Percentiles rank a stretch among this genome's conserved stretches.
These are phyloP conservation scores for Piaya cayana DNA, from an alignment of 2,113 vertebrate genomes.

Conservation along the genomic window DNA sequence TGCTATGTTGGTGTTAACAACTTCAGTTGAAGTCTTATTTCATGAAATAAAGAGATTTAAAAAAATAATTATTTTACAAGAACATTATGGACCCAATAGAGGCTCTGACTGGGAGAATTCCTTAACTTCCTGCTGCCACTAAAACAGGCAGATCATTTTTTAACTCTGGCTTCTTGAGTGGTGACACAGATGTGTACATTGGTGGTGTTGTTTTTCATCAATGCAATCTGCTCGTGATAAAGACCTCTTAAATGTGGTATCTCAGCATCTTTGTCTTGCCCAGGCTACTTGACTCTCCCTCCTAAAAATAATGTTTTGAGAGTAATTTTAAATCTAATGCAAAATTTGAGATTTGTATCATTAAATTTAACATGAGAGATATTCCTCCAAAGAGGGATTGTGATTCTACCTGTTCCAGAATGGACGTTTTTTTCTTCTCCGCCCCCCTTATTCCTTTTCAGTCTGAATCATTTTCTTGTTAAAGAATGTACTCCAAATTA, in stretches of 20 bases:
- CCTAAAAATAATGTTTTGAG: background rate
- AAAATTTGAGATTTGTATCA: background rate
- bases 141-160: background rate
- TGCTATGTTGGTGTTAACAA: background rate
- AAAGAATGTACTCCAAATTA: background rate
- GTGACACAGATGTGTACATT: background rate
- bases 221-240: background rate
- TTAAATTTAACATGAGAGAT: background rate
- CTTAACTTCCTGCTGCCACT: background rate
- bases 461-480: background rate
- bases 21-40: background rate
- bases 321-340: background rate
- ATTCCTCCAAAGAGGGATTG: background rate
- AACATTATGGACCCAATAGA: background rate
- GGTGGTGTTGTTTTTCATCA: background rate
- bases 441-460: too few species aligned
- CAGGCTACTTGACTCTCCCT: background rate
- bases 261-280: background rate
- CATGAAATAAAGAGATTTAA: too few species aligned
- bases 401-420: background rate
- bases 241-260: background rate
- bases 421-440: background rate
- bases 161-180: background rate
- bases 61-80: background rate
- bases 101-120: background rate